Conservation (phyloP, 53 echinoderm and acorn worm genomes). For the Echinometra lucunter region DNA sequence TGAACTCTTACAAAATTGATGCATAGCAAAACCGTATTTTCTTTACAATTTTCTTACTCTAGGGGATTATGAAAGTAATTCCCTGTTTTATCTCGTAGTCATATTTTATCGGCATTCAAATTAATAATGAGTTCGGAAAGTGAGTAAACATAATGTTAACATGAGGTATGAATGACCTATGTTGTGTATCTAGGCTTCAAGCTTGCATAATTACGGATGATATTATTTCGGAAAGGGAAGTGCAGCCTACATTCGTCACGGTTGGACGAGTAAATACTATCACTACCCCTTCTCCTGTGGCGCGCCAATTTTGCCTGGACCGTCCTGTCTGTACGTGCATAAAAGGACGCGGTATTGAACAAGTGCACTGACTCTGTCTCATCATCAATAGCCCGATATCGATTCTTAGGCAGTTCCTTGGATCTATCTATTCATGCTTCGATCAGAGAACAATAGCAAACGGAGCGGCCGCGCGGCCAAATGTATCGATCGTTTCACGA, state of each 20-base stretch:
- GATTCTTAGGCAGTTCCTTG: slow-evolving; percentile 38
- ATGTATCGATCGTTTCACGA: slow-evolving; percentile 53
- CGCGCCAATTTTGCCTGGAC: neutral
- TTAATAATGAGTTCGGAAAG: neutral
- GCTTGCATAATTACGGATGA: neutral
- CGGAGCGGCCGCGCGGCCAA: neutral
- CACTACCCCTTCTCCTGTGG: neutral
- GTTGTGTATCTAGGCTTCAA: neutral
- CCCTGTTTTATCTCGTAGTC: no score
- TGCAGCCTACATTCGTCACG: neutral
- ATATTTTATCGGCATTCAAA: neutral
- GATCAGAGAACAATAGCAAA: slow-evolving; percentile 12
- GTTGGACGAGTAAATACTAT: neutral
- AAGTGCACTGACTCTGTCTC: slow-evolving; percentile 42
- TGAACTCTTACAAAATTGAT: neutral
- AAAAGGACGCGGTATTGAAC: slow-evolving; percentile 22
- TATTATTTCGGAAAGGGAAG: neutral
- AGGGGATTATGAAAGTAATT: no score
- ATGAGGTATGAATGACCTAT: neutral
- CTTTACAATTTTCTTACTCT: neutral
- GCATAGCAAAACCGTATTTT: neutral
- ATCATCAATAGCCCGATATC: slow-evolving; percentile 12
- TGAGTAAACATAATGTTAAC: neutral
- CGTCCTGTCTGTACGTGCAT: neutral
- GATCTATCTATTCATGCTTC: slow-evolving; percentile 48